Conservation (phyloP, 2,888 invertebrate species). For the Leucozona laternaria region DNA sequence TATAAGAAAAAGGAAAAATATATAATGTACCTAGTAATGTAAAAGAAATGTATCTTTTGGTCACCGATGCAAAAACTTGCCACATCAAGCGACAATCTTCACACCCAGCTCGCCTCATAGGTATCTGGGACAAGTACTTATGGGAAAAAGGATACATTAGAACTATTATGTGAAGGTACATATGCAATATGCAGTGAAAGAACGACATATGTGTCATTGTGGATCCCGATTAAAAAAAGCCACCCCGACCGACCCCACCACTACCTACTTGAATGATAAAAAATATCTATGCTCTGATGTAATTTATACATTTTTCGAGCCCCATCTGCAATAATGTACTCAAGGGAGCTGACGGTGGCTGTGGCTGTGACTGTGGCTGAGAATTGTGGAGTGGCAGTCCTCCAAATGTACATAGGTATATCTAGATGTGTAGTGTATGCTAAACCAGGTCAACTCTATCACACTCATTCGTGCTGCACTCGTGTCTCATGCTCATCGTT, state of each 20-base stretch:
- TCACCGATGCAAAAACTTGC: constrained; percentile 46
- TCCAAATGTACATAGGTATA: not conserved
- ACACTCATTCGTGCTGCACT: constrained; percentile 70
- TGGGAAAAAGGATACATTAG: constrained; percentile 28
- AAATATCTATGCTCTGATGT: constrained; percentile 49
- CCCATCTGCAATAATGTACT: constrained; percentile 36
- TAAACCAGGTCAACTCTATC: constrained; percentile 71
- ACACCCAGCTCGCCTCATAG: constrained; percentile 16
- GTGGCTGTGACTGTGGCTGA: not conserved
- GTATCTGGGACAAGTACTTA: constrained; percentile 38
- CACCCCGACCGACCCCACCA: too few species aligned
- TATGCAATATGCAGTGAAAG: not conserved
- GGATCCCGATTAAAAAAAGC: constrained; percentile 45
- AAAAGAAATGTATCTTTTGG: constrained; percentile 30
- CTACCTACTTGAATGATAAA: constrained; percentile 58
- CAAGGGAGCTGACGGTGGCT: not conserved
- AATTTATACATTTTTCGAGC: constrained; percentile 39
- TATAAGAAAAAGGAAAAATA: not conserved
- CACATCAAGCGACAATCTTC: constrained; percentile 23
- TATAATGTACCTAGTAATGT: too few species aligned
- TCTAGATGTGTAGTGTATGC: constrained; percentile 4
- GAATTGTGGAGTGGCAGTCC: constrained; percentile 23
- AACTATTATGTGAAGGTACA: constrained; percentile 1
- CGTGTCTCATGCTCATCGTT: constrained; percentile 57
- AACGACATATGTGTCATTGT: not conserved